phyloP scores from a whole-genome alignment of 2,113 vertebrate species.

The Macrotus californicus region DNA sequence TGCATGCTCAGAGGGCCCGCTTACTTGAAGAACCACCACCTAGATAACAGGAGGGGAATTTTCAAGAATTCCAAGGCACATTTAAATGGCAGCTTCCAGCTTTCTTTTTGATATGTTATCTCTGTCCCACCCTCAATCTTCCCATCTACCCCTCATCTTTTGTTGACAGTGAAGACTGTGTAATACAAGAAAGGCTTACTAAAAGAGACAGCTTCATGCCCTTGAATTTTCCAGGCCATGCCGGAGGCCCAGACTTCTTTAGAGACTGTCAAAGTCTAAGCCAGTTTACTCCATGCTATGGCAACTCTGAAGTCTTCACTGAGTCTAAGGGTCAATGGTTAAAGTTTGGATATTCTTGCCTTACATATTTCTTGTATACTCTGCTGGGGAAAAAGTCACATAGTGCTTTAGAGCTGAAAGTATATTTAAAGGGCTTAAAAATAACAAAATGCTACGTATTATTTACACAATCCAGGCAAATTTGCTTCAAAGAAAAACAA shows the following conservation, averaged over 20 bases:
- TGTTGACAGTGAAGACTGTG: neutral
- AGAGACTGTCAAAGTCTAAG: neutral
- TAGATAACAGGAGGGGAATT: neutral
- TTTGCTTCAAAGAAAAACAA: neutral
- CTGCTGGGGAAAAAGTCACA: neutral
- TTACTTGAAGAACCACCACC: neutral
- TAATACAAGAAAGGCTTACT: neutral
- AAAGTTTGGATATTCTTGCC: neutral
- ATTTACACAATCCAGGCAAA: neutral
- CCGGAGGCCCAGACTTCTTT: neutral
- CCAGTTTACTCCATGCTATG: neutral
- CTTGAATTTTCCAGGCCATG: neutral
- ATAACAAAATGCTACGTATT: neutral
- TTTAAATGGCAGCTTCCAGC: neutral
- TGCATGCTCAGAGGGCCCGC: too few relatives aligned
- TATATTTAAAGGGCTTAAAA: neutral
- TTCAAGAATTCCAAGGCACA: neutral
- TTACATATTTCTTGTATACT: slow-evolving; percentile 9
- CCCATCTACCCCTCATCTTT: neutral
- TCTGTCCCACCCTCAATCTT: neutral
- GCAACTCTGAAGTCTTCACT: neutral
- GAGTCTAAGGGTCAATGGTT: neutral
- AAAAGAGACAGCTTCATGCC: neutral
- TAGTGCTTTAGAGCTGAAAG: neutral
- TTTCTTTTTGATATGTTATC: neutral